phyloP scores from a whole-genome alignment of 2,888 invertebrate species.

The Pedicia rivosa region DNA sequence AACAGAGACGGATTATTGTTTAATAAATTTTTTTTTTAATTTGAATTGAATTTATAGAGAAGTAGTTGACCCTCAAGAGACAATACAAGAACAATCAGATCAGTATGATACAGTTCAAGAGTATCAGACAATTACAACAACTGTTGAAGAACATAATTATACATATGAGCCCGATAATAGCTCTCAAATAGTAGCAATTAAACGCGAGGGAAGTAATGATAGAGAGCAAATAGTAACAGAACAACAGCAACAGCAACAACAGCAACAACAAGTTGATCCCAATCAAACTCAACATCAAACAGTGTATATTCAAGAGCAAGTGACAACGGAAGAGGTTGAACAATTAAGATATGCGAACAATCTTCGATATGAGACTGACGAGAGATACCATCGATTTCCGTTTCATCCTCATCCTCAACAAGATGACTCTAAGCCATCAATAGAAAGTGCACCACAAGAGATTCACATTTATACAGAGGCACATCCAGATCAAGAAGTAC shows the following conservation, averaged over 20 bases:
- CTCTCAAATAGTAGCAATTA: neutral
- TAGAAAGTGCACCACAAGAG: constrained; percentile 6
- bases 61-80: constrained; percentile 22
- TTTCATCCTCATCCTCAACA: neutral
- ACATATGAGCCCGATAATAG: neutral
- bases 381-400: constrained; percentile 2
- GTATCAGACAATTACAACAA: neutral
- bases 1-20: too few relatives aligned
- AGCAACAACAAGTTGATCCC: neutral
- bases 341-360: constrained; percentile 1
- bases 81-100: constrained; percentile 3
- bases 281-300: neutral
- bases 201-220: constrained; percentile 3
- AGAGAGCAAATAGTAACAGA: constrained; percentile 1
- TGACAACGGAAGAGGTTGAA: neutral
- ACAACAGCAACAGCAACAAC: neutral
- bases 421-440: neutral
- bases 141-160: constrained; percentile 2
- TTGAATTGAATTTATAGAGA: constrained; percentile 17
- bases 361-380: constrained; percentile 1
- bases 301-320: too few relatives aligned
- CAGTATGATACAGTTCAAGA: constrained; percentile 2
- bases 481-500: constrained; percentile 3
- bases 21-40: neutral
- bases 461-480: constrained; percentile 8